These are phyloP conservation scores for Acleris laterana DNA, from an alignment of 2,888 invertebrate genomes.

Conservation along the genomic window DNA sequence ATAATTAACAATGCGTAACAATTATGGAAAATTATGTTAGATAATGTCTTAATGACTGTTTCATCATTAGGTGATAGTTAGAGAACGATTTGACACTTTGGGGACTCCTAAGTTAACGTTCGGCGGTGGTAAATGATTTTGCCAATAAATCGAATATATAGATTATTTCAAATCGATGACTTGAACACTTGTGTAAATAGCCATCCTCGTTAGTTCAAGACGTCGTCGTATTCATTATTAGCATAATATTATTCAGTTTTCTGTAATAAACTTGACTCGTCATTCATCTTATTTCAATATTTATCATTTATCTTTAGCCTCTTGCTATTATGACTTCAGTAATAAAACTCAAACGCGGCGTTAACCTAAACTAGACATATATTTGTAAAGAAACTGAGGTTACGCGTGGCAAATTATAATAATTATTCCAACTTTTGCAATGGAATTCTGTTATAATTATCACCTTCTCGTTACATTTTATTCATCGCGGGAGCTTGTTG, in stretches of 20 bases:
- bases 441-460: conserved; percentile 2
- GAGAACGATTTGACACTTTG: not conserved
- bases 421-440: conserved; percentile 6
- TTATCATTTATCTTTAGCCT: too few relatives aligned
- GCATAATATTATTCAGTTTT: conserved; percentile 36
- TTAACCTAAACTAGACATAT: too few relatives aligned
- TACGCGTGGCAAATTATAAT: not conserved
- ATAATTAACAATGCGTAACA: conserved; percentile 18
- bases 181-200: conserved; percentile 48
- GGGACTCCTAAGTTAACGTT: not conserved
- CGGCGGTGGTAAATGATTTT: not conserved
- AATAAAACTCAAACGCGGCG: too few relatives aligned
- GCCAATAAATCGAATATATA: not conserved
- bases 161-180: conserved; percentile 1
- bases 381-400: conserved; percentile 5
- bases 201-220: conserved; percentile 43
- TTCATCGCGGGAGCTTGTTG: too few relatives aligned
- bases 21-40: conserved; percentile 26
- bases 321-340: too few relatives aligned
- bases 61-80: conserved; percentile 20
- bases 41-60: conserved; percentile 19
- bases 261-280: not conserved
- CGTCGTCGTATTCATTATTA: conserved; percentile 45
- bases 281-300: not conserved
- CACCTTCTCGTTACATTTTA: too few relatives aligned